phyloP scores from a whole-genome alignment of 2,113 vertebrate genomes.

The Cavia porcellus region DNA sequence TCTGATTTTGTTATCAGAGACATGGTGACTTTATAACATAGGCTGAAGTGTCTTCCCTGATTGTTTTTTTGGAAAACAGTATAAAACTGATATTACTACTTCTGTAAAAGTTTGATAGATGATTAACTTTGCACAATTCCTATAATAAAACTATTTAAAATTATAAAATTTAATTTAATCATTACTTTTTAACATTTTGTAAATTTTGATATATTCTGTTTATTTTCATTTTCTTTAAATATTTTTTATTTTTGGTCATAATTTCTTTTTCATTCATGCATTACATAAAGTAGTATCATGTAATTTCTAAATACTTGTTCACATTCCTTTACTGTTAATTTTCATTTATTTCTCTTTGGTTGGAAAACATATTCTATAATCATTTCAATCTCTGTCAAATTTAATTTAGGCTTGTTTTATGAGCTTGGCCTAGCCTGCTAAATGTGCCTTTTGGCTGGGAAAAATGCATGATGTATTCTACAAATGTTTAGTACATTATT shows the following conservation, averaged over 20 bases:
- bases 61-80: too few species aligned
- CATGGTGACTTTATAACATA: too few species aligned
- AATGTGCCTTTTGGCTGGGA: neutral
- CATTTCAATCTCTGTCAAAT: neutral
- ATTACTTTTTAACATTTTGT: neutral
- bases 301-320: constrained; percentile 23
- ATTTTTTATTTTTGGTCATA: neutral
- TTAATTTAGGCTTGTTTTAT: neutral
- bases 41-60: too few species aligned
- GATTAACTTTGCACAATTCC: too few species aligned
- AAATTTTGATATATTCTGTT: neutral
- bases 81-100: too few species aligned
- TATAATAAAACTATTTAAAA: too few species aligned
- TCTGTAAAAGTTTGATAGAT: too few species aligned
- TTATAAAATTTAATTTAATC: too few species aligned
- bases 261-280: constrained; percentile 8
- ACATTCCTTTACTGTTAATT: constrained; percentile 14
- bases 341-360: neutral
- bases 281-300: neutral
- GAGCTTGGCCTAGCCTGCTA: neutral
- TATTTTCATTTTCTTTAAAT: constrained; percentile 3
- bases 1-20: too few species aligned
- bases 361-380: neutral
- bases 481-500: neutral
- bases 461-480: neutral